phyloP scores from a whole-genome alignment of 2,113 vertebrate genomes.

The Ammodytes marinus region DNA sequence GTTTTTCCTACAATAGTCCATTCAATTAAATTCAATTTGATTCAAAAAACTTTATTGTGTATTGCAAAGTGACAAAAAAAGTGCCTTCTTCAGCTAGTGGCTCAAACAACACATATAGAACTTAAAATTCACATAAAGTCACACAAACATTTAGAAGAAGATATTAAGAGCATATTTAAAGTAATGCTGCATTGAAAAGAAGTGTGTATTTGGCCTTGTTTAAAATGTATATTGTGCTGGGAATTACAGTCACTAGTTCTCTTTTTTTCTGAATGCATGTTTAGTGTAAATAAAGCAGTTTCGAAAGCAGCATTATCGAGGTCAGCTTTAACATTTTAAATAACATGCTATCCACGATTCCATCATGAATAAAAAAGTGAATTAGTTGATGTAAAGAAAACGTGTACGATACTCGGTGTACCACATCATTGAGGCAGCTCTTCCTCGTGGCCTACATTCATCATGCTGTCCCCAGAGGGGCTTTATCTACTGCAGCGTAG shows the following conservation, averaged over 20 bases:
- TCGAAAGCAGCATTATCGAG: not conserved
- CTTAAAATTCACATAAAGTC: too few species aligned
- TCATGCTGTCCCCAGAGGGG: slow-evolving; percentile 62
- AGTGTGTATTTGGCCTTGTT: too few species aligned
- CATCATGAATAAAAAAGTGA: not conserved
- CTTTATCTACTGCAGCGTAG: slow-evolving; percentile 59
- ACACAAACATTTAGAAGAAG: too few species aligned
- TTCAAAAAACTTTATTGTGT: not conserved
- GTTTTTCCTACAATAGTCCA: not conserved
- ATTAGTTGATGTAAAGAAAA: slow-evolving; percentile 14
- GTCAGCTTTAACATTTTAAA: slow-evolving; percentile 14
- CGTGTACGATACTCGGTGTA: slow-evolving; percentile 26
- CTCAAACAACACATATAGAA: too few species aligned
- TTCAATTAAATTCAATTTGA: not conserved
- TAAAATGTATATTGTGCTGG: too few species aligned
- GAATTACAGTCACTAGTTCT: too few species aligned
- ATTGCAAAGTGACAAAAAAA: too few species aligned
- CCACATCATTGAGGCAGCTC: slow-evolving; percentile 46
- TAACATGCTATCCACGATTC: not conserved
- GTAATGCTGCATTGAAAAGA: too few species aligned
- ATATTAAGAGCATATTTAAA: too few species aligned
- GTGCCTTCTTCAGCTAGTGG: too few species aligned
- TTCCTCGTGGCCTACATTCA: slow-evolving; percentile 60
- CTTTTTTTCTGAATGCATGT: too few species aligned
- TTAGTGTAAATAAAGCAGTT: not conserved